Conservation (phyloP, 2,888 invertebrate species). For the Sthenelais limicola region DNA sequence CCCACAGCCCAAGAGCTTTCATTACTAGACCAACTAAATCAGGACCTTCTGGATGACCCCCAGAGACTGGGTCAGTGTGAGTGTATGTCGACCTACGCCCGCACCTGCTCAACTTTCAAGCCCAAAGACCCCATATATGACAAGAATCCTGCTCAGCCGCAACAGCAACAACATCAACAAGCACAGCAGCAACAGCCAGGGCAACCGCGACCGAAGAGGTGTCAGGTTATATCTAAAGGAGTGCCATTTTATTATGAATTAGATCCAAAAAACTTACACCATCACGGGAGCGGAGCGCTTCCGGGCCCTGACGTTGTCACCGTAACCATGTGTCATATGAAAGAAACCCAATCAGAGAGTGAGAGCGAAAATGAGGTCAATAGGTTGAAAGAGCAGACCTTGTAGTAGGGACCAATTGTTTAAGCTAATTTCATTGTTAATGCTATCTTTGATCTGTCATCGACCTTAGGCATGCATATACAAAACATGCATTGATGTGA, state of each 20-base stretch:
- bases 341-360: conserved; percentile 31
- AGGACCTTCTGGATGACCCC: conserved; percentile 16
- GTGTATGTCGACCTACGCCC: conserved; percentile 35
- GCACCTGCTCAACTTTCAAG: conserved; percentile 26
- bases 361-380: conserved; percentile 42
- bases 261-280: conserved; percentile 32
- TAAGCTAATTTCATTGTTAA: too few relatives aligned
- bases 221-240: conserved; percentile 35
- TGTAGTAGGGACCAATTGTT: conserved; percentile 9
- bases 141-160: not conserved
- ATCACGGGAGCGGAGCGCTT: conserved; percentile 1
- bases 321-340: conserved; percentile 23
- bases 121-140: conserved; percentile 40
- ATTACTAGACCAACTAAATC: conserved; percentile 15
- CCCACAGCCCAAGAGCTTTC: conserved; percentile 14
- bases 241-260: conserved; percentile 33
- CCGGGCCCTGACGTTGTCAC: conserved; percentile 38
- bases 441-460: too few relatives aligned
- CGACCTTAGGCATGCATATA: too few relatives aligned
- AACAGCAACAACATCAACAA: not conserved
- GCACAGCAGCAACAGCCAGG: not conserved
- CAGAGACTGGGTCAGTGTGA: conserved; percentile 24
- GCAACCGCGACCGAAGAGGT: conserved; percentile 1
- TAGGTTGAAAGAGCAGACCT: conserved; percentile 40
- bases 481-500: too few relatives aligned